Evolutionary conservation across 2,888 invertebrate genomes (phyloP).

Genomic region (Andrena flavipes): DNA sequence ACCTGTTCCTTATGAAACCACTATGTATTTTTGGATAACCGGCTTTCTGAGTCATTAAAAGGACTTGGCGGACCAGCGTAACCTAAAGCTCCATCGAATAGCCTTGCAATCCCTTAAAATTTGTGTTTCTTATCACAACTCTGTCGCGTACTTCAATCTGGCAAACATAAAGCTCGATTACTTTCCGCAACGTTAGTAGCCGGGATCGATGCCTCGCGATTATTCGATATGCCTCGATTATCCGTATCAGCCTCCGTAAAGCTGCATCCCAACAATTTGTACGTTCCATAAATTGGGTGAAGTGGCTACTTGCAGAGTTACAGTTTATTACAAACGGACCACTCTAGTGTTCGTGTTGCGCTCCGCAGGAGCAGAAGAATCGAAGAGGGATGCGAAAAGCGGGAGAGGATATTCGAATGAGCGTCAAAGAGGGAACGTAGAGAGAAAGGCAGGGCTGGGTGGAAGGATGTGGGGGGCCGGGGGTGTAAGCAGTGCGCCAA

Average conservation of each 20-base stretch:
- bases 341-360: constrained; percentile 10
- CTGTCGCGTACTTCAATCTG: neutral
- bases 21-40: too few relatives aligned
- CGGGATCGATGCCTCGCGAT: neutral
- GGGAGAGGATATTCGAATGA: neutral
- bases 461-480: constrained; percentile 7
- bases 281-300: constrained; percentile 55
- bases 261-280: constrained; percentile 39
- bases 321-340: constrained; percentile 45
- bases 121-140: neutral
- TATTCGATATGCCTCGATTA: constrained; percentile 32
- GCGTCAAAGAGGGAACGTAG: neutral
- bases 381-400: neutral
- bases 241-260: constrained; percentile 9
- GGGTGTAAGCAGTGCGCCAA: constrained; percentile 7
- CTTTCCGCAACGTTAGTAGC: constrained; percentile 4
- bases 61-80: too few relatives aligned
- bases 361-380: constrained; percentile 7
- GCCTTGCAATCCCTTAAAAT: too few relatives aligned
- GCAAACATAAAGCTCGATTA: neutral
- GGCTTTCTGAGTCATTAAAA: too few relatives aligned
- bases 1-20: too few relatives aligned
- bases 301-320: constrained; percentile 49
- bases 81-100: too few relatives aligned
- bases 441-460: neutral